These are phyloP conservation scores for Drosophila longiperda DNA, from an alignment of 2,888 invertebrate genomes.

Conservation along the genomic window DNA sequence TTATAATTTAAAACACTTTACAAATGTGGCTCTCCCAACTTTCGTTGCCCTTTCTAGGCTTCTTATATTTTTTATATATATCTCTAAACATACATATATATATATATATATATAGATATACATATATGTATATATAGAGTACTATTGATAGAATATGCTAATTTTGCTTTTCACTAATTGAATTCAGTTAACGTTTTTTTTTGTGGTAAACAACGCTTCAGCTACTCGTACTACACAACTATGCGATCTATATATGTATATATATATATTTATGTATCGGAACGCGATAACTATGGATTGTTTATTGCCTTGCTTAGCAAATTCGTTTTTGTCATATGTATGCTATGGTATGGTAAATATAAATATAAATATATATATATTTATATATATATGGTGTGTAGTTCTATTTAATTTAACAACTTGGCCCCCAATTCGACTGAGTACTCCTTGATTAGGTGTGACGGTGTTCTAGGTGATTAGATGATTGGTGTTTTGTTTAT, in stretches of 20 bases:
- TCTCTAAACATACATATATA: conserved; percentile 25
- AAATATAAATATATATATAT: conserved; percentile 31
- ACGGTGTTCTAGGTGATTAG: conserved; percentile 16
- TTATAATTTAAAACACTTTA: conserved; percentile 68
- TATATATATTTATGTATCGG: conserved; percentile 16
- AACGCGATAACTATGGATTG: conserved; percentile 60
- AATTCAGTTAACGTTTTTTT: conserved; percentile 63
- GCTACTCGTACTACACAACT: conserved; percentile 40
- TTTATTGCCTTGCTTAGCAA: conserved; percentile 80
- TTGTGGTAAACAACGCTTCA: conserved; percentile 41
- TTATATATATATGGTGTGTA: conserved; percentile 33
- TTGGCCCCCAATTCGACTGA: conserved; percentile 71
- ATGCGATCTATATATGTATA: conserved; percentile 15
- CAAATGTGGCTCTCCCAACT: conserved; percentile 59
- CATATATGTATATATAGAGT: conserved; percentile 30
- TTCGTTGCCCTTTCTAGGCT: conserved; percentile 60
- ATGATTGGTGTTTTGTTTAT: conserved; percentile 28
- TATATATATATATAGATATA: conserved; percentile 39
- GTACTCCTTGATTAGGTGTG: conserved; percentile 34
- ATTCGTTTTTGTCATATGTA: conserved; percentile 70
- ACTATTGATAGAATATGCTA: conserved; percentile 49
- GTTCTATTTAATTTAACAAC: conserved; percentile 57
- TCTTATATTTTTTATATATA: conserved; percentile 20
- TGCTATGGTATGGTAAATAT: conserved; percentile 32
- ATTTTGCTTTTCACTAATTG: conserved; percentile 71